Evolutionary conservation across 2,888 invertebrate species (phyloP).

Genomic region (Meiosimyza platycephala): DNA sequence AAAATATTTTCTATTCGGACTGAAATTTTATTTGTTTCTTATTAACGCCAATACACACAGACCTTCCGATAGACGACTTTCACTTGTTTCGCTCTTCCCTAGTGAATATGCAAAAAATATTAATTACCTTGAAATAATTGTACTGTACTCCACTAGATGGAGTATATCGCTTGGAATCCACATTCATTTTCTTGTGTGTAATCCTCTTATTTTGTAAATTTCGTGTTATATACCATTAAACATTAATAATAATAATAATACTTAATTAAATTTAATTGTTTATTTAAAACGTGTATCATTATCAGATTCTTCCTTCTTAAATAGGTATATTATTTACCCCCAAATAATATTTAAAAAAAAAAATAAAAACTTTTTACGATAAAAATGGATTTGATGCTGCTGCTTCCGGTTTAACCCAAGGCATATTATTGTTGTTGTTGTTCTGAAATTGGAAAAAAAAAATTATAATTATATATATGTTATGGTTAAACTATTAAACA

Average conservation of each 20-base stretch:
- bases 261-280: slow-evolving; percentile 41
- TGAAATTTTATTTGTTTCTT: too few species aligned
- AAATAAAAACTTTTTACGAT: slow-evolving; percentile 56
- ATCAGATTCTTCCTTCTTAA: slow-evolving; percentile 26
- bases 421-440: slow-evolving; percentile 56
- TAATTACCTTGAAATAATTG: slow-evolving; percentile 14
- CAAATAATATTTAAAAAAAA: slow-evolving; percentile 2
- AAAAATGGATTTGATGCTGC: slow-evolving; percentile 68
- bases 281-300: slow-evolving; percentile 20
- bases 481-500: not conserved
- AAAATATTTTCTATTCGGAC: too few species aligned
- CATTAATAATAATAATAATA: slow-evolving; percentile 51
- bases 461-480: slow-evolving; percentile 7
- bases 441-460: slow-evolving; percentile 52
- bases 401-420: slow-evolving; percentile 67
- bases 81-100: too few species aligned
- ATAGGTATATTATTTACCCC: slow-evolving; percentile 5
- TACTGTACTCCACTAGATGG: not conserved
- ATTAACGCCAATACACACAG: too few species aligned
- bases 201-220: not conserved
- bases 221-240: slow-evolving; percentile 27
- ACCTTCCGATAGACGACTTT: too few species aligned
- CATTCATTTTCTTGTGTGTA: slow-evolving; percentile 7
- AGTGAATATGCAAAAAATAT: not conserved
- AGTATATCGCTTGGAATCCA: slow-evolving; percentile 4